phyloP scores from a whole-genome alignment of 2,888 invertebrate genomes.

The Nomada fabriciana region DNA sequence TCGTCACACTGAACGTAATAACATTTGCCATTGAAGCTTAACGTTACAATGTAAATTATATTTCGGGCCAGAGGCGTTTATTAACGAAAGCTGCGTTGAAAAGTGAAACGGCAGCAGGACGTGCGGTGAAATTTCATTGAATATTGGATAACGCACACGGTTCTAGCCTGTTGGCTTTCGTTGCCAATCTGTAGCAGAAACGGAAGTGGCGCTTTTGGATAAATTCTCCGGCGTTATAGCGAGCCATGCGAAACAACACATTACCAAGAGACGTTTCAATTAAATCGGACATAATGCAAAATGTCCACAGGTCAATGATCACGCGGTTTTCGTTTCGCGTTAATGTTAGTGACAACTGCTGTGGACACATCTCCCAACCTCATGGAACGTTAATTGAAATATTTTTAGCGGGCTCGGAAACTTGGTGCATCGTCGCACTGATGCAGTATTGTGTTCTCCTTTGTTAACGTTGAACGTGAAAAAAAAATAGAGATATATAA shows the following conservation, averaged over 20 bases:
- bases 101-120: not conserved
- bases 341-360: not conserved
- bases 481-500: no score
- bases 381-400: not conserved
- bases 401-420: not conserved
- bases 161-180: not conserved
- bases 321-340: conserved; percentile 15
- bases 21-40: no score
- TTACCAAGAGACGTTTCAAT: conserved; percentile 16
- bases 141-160: not conserved
- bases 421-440: no score
- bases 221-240: not conserved
- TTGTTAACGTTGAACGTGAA: no score
- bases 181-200: not conserved
- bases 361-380: not conserved
- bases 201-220: not conserved
- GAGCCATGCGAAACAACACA: not conserved
- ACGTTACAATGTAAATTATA: no score
- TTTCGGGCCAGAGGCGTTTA: not conserved
- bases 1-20: no score
- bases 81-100: not conserved
- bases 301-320: conserved; percentile 20
- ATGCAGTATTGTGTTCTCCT: no score
- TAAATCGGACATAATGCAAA: conserved; percentile 14
- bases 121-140: not conserved